These are phyloP conservation scores for Rhyzopertha dominica DNA, from an alignment of 1,140 invertebrate genomes.

Conservation along the genomic window DNA sequence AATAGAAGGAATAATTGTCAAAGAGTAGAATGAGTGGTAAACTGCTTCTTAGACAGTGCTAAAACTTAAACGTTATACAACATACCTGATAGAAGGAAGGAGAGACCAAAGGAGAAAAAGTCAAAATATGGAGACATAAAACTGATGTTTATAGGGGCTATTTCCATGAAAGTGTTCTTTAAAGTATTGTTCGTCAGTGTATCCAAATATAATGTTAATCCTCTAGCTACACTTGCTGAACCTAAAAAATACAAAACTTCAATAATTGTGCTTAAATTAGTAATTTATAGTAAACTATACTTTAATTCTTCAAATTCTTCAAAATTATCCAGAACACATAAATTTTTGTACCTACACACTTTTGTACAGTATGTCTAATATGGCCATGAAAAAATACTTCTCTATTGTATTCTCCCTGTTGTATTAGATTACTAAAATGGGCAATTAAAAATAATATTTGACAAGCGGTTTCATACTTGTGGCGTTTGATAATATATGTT, in stretches of 20 bases:
- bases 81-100: conserved; percentile 54
- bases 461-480: no score
- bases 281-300: background rate
- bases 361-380: no score
- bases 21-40: background rate
- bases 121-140: conserved; percentile 64
- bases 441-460: no score
- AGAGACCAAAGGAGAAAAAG: conserved; percentile 58
- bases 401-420: no score
- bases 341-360: no score
- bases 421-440: no score
- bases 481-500: no score
- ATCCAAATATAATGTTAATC: conserved; percentile 71
- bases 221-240: conserved; percentile 77
- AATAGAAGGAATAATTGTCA: background rate
- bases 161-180: conserved; percentile 52
- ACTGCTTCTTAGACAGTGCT: background rate
- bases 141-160: conserved; percentile 54
- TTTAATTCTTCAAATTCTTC: no score
- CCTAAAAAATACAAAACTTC: conserved; percentile 46
- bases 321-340: no score
- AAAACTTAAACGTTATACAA: conserved; percentile 3
- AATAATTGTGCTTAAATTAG: conserved; percentile 1
- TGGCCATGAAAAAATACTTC: no score
- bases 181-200: conserved; percentile 59